Evolutionary conservation across 2,797 vertebrate species (phyloP), one percentile per base, ranked within the genome.

Genomic region (Octomys mimax): DNA sequence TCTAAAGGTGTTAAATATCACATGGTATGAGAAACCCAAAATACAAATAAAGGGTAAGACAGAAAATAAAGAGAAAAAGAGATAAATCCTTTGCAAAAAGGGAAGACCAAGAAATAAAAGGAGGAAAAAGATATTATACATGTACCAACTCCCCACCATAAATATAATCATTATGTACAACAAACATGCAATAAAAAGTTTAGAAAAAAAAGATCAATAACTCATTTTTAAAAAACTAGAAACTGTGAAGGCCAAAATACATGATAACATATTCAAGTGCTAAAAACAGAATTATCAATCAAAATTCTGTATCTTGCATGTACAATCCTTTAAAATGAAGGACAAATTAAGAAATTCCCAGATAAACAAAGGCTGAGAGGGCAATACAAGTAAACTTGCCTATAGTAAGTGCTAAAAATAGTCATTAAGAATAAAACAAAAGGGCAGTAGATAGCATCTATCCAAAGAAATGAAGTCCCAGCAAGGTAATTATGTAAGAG

Each of bases 241-340:
- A 92, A 89, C 52, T 11, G 90, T 7, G 24, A 66, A 70, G 11
- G 26, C 13, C 33, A 73, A 42, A 92, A 80, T 62, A 46, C 3
- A 85, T 24, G 71, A 84, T 66, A 46, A 87, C 33, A 79, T 33
- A 87, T 46, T 78, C 70, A 89, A 89, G 33, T 59, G 18, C 49
- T 86, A 42, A 61, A 57, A 81, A 79, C 46, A 52, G 33, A 89
- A 80, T 24, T 39, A 16, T 52, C 39, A 75, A 79, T 49, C 75
- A 89, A 81, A 94, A 94, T 77, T 89, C 66, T 94, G 13, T 52
- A 89, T 33, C 66, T 81, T 57, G 31, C 22, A 82, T 75, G 12
- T 75, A 78, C 6, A 64, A 88, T 59, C 64, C 3, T 59, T 57
- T 10, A 78, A 71, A 94, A 78, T 87, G 22, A 62, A 70, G 87